Evolutionary conservation across 2,888 invertebrate genomes (phyloP), one percentile per base, ranked within the genome.

Genomic region (Trachelus stipa): DNA sequence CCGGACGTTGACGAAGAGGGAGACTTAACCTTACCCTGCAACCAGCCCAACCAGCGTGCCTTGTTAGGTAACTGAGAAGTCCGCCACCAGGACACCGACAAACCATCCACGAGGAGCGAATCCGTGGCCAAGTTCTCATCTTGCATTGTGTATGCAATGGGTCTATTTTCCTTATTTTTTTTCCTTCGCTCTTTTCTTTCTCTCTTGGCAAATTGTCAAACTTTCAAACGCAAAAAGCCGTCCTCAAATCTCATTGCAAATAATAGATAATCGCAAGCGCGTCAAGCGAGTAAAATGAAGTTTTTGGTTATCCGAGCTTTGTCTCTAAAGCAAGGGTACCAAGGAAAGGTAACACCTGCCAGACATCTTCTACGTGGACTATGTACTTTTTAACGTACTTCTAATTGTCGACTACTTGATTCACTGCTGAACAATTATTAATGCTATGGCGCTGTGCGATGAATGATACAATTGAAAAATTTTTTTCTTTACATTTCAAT

Each of bases 21-120:
- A 87, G 91, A 91, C 88, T 91, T 91, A 89, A 91, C 90, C 89
- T 91, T 91, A 91, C 91, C 91, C 91, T 91, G 91, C 85, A 91
- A 91, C 89, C 91, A 91, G 88, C 91, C 91, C 90, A 91, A 91
- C 86, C 90, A 90, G 87, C 87, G 87, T 88, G 87, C 88, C 87
- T 86, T 89, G 90, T 91, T 91, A 91, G 86, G 88, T 88, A 90
- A 90, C 88, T 88, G 77, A 81, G 87, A 88, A 87, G 82, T 89
- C 90, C 90, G 86, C 86, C 87, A 89, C 89, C 87, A 82, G 77
- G 71, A 79, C 79, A 77, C 78, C 78, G 78, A 76, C 77, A 79
- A 74, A 77, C 79, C 73, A 75, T 73, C 76, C 69, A 75, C 35
- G 76, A 71, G 76, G 79, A 76, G 74, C 56, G 78, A 79, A 78